Base-by-base conservation (phyloP, 2,888 invertebrate genomes). In the Drosophila niveifrons region DNA sequence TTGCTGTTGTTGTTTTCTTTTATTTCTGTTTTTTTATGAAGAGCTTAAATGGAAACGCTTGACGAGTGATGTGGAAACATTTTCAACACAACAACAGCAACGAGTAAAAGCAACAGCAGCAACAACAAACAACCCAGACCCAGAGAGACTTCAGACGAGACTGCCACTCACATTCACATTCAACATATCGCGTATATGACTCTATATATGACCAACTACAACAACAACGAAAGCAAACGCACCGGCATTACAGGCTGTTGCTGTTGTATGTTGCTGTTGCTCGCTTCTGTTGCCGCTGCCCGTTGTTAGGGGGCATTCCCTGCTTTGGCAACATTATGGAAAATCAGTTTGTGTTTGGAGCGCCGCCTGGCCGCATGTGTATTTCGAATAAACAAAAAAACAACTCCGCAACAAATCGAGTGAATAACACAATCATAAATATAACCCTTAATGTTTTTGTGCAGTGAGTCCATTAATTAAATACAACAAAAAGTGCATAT, bases 21-120 rank as follows among this genome's bases (percentile, higher is more conserved):
- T 80, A 64, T 68, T 66, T 66, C 67, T 52, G 46, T 66, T 50
- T 50, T 73, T 68, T 73, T 74, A 62, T 77, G 72, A 79, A 76
- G 72, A 81, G 78, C 77, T 78, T 85, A 82, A 91, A 89, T 90
- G 88, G 92, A 90, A 92, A 92, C 91, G 91, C 91, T 92, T 91
- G 92, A 91, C 90, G 92, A 90, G 92, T 90, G 91, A 91, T 92
- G 91, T 91, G 91, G 92, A 91, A 91, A 91, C 91, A 88, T 91
- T 92, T 91, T 83, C 84, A 90, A 86, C 84, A 86, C 82, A 82
- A 72, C 71, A 74, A 64, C 57, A 72, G 53, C 66, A 61, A 55
- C 62, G 57, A 74, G 67, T 63, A 66, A 68, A 23, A 66, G 58
- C 66, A 69, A 68, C 63, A 69, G 51, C 68, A 66, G 51, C 68